Percentiles rank a stretch among this genome's conserved stretches.
These are phyloP conservation scores for Acyrthosiphon pisum DNA, from an alignment of 1,140 invertebrate species.

Conservation along the genomic window DNA sequence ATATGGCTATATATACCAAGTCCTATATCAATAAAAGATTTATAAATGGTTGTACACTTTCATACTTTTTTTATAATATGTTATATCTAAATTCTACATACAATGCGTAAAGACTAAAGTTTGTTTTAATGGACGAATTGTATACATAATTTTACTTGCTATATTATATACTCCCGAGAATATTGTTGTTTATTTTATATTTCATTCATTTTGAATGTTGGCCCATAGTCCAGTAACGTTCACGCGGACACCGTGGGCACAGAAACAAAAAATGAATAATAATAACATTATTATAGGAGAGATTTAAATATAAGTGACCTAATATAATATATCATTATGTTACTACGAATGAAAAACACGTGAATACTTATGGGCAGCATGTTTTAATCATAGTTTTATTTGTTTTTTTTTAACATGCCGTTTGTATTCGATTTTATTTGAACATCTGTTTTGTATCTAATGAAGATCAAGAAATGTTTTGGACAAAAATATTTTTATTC, in stretches of 20 bases:
- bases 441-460: conserved; percentile 47
- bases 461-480: not conserved
- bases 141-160: not conserved
- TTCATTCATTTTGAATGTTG: not conserved
- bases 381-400: conserved; percentile 39
- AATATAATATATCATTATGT: conserved; percentile 49
- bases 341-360: conserved; percentile 39
- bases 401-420: not conserved
- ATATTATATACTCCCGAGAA: not conserved
- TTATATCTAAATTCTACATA: not conserved
- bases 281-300: conserved; percentile 48
- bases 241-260: not conserved
- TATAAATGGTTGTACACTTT: not conserved
- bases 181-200: not conserved
- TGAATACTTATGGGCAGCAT: conserved; percentile 38
- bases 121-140: not conserved
- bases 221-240: conserved; percentile 15
- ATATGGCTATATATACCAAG: not conserved
- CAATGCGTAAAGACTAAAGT: not conserved
- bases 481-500: conserved; percentile 23
- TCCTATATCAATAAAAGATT: not conserved
- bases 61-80: not conserved
- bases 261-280: conserved; percentile 38
- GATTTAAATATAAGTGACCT: conserved; percentile 50
- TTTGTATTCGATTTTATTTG: conserved; percentile 23